Percentiles rank a stretch among this genome's conserved stretches.
Evolutionary conservation across 2,888 invertebrate species (phyloP).

Genomic region (Pyrrhia umbra): DNA sequence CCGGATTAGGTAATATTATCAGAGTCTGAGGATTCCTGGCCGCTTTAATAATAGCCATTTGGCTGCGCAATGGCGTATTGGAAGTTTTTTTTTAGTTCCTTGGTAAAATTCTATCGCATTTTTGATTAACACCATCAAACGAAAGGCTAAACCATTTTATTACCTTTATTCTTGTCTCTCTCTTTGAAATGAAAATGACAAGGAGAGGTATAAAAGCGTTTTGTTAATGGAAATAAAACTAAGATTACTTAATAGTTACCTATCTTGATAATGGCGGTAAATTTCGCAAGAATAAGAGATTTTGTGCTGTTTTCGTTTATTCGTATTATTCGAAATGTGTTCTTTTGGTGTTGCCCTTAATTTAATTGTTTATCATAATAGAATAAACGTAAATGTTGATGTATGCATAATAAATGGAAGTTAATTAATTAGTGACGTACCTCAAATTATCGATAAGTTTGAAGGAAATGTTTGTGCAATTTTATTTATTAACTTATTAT

Average conservation of each 20-base stretch:
- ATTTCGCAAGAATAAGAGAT: not conserved
- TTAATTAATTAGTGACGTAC: constrained; percentile 27
- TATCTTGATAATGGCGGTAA: constrained; percentile 2
- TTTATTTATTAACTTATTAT: constrained; percentile 16
- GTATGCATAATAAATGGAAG: constrained; percentile 44
- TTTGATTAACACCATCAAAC: no score
- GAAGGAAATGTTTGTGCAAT: constrained; percentile 32
- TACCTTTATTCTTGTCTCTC: not conserved
- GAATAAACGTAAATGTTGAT: not conserved
- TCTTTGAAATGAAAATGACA: not conserved
- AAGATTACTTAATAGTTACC: not conserved
- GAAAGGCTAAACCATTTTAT: no score
- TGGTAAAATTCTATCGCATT: no score
- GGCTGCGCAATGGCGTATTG: no score
- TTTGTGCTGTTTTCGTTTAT: not conserved
- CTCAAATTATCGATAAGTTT: constrained; percentile 43
- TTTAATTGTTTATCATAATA: constrained; percentile 3
- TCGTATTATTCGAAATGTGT: constrained; percentile 2
- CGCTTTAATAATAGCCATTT: no score
- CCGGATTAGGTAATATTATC: no score
- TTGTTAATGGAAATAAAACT: not conserved
- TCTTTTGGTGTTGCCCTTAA: constrained; percentile 6
- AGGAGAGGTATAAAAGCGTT: not conserved
- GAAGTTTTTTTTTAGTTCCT: no score
- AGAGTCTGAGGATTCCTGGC: no score